Conservation (phyloP, 2,113 vertebrate genomes). For the Mesembrinibis cayennensis region DNA sequence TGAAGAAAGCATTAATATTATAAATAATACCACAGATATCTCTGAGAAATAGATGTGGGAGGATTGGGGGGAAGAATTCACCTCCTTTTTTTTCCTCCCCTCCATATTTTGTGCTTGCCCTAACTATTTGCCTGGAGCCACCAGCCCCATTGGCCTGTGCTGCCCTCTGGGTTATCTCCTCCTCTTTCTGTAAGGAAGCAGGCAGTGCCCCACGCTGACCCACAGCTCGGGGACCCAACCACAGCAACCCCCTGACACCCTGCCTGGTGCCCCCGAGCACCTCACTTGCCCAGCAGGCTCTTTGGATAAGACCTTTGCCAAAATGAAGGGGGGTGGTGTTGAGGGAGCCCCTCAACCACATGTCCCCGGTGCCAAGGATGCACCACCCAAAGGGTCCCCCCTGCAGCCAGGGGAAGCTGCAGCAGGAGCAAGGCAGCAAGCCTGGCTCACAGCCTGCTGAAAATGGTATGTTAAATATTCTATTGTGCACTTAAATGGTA, state of each 20-base stretch:
- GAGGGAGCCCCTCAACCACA: rapidly evolving
- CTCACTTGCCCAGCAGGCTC: not conserved
- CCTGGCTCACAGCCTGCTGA: not conserved
- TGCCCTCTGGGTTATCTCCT: not conserved
- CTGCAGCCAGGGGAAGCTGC: not conserved
- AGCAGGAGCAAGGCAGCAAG: not conserved
- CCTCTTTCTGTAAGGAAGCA: not conserved
- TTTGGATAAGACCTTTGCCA: not conserved
- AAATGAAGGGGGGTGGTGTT: not conserved
- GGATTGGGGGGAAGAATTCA: not conserved
- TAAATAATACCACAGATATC: not conserved
- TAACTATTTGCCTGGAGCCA: not conserved
- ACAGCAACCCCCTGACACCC: not conserved
- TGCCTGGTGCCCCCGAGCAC: not conserved
- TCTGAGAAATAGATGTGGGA: not conserved
- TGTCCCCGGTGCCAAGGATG: not conserved
- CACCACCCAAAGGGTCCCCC: not conserved
- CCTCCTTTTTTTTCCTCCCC: not conserved
- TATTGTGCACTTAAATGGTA: not conserved
- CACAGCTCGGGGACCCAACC: no score
- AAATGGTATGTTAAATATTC: not conserved
- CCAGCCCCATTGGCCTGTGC: not conserved
- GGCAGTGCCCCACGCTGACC: not conserved
- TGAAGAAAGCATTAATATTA: not conserved
- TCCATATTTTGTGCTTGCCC: not conserved